Evolutionary conservation across 2,113 vertebrate species (phyloP), one percentile per base, ranked within the genome.

Genomic region (Falco punctatus): DNA sequence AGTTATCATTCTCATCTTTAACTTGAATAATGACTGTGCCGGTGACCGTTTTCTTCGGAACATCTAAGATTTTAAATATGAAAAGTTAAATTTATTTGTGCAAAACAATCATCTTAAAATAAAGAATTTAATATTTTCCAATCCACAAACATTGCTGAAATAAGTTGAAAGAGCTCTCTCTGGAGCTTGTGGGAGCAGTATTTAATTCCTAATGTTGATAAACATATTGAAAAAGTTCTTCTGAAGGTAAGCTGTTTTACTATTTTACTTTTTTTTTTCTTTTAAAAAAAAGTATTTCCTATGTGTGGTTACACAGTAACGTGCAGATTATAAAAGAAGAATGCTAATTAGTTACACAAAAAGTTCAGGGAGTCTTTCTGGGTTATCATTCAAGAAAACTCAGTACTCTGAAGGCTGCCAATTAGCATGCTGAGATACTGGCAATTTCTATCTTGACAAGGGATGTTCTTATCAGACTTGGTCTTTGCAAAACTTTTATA

Each of bases 1-100:
- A 99, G 88, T 99, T 98, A 97, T 99, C 99, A 90, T 99, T 99
- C 52, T 95, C 95, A 96, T 99, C 99, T 81, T 97, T 88, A 46
- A 99, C 98, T 6, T 97, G 95, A 94, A 99, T 98, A 40, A 98
- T 85, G 2, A 99, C 67, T 2, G 98, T 99, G 58, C 99, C 99
- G 0, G 99, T 99, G 90, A 98, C 97, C 0, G 99, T 99, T 98
- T 99, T 98, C 42, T 78, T 82, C 22, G 98, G 98, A 61, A 93
- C 72, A 94, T 97, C 99, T 99, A 86, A 35, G 83, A 87, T 94
- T 92, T 88, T n/a, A 77, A 72, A 92, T 3, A 69, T 0, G 4
- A 84, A 90, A 91, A 62, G 42, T 26, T 42, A 85, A 55, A 78
- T 27, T 79, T 8, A 40, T 58, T 65, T 72, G 10, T 59, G 30